A percentile compares a stretch with the other conserved stretches of the same genome.
phyloP scores from a whole-genome alignment of 2,888 invertebrate genomes.

The Allygus modestus region DNA sequence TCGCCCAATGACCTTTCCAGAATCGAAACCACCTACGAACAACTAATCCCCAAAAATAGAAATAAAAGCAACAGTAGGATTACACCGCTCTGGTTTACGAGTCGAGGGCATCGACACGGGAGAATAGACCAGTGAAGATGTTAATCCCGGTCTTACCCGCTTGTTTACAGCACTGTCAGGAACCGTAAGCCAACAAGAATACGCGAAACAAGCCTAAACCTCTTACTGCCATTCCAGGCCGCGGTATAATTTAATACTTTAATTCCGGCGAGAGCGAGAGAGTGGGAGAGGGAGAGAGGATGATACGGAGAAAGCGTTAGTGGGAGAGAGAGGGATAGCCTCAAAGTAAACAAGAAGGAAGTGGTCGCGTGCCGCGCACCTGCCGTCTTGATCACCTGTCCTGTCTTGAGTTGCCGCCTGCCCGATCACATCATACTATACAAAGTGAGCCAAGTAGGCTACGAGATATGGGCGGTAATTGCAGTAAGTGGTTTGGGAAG shows the following conservation, averaged over 20 bases:
- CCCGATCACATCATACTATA: constrained; percentile 2
- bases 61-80: background rate
- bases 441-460: background rate
- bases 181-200: constrained; percentile 46
- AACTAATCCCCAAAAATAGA: constrained; percentile 24
- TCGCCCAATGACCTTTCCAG: background rate
- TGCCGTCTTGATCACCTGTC: constrained; percentile 33
- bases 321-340: constrained; percentile 13
- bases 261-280: constrained; percentile 20
- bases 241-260: constrained; percentile 46
- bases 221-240: constrained; percentile 37
- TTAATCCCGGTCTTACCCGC: constrained; percentile 28
- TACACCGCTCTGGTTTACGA: background rate
- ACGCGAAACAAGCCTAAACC: constrained; percentile 50
- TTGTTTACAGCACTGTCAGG: constrained; percentile 38
- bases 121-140: constrained; percentile 44
- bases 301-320: constrained; percentile 5
- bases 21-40: background rate
- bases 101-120: constrained; percentile 30
- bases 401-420: background rate
- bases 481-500: too few species aligned
- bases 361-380: constrained; percentile 47
- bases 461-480: background rate
- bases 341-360: constrained; percentile 37
- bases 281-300: background rate